Base-by-base conservation (phyloP, 2,113 vertebrate species). In the Pangasianodon hypophthalmus region DNA sequence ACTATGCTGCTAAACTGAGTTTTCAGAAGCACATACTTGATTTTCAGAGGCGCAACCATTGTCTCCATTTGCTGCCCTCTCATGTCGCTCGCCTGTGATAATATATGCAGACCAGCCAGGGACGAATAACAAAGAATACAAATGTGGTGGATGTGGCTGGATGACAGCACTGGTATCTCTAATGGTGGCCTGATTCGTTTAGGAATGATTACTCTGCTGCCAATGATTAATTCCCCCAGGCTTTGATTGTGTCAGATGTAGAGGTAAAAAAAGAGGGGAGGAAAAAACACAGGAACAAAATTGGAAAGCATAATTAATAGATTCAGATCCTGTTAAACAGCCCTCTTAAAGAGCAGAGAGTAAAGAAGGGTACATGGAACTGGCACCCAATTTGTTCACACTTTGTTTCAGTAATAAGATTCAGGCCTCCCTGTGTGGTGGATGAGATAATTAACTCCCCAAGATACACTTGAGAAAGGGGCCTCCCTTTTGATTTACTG, bases 371-470 rank as follows among this genome's bases (percentile, higher is more conserved):
- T 90, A 88, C 71, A 85, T 88, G 92, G 89, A 94, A 94, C 93
- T 89, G 90, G 90, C 92, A 95, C 94, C 95, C 93, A 95, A 95
- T 96, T 96, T 96, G 95, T 96, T 96, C 94, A 93, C 93, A 94
- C 95, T 96, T 96, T 96, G 95, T 95, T 95, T 91, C 92, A 92
- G 94, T 96, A 95, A 96, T 96, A 96, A 95, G 94, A 96, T 93
- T 94, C 95, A 94, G 94, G 92, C 94, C 92, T 93, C 93, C 92
- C 92, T 93, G 26, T 94, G 93, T 93, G 93, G 82, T 92, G 93
- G 94, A 94, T 89, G 92, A 94, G 94, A 96, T 95, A 95, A 96
- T 96, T 95, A 95, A 96, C 94, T 95, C 94, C 94, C 81, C 89
- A 89, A 95, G 94, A 96, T 94, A 94, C 94, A 93, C 73, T 88